Base-by-base conservation (phyloP, 1,140 invertebrate genomes). In the Manduca sexta region DNA sequence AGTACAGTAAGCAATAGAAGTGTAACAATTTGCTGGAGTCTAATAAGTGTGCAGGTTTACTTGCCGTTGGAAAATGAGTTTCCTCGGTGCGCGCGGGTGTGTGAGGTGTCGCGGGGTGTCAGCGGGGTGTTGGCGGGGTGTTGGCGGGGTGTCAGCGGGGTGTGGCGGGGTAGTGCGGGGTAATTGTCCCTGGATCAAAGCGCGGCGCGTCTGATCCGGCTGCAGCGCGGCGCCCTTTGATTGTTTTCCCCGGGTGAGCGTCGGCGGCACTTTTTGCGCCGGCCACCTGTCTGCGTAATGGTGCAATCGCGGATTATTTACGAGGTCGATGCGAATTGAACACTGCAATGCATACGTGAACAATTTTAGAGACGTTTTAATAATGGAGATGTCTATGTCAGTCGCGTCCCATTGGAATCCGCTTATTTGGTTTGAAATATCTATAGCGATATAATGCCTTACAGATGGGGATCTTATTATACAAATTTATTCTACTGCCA, bases 41-140 rank as follows among this genome's bases (percentile, higher is more conserved):
- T 82, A 82, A 78, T 78, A 76, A 83, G 76, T 65, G 68, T 65
- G 60, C 64, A 60, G 69, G 64, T 74, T 65, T 61, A 56, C 58
- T 67, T 57, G 41, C 17, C 41, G 77, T 77, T 72, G 78, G 78
- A 79, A 82, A 82, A 82, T 82, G 78, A 79, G 78, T 82, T 82
- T 82, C 75, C 78, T 79, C 64, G 69, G 60, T 14, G 11, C 1
- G 41, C n/a, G 2, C 12, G 26, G 13, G 41, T 11, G 12, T 40
- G 21, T 49, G 55, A n/a, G n/a, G n/a, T n/a, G n/a, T n/a, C n/a
- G n/a, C n/a, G n/a, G n/a, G n/a, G n/a, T n/a, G n/a, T n/a, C n/a
- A n/a, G n/a, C n/a, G n/a, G n/a, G n/a, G n/a, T n/a, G n/a, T n/a
- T n/a, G n/a, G n/a, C n/a, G n/a, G n/a, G n/a, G n/a, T n/a, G n/a